These are phyloP conservation scores for Lepidurus packardi DNA, from an alignment of 1,140 invertebrate genomes.

Conservation along the genomic window DNA sequence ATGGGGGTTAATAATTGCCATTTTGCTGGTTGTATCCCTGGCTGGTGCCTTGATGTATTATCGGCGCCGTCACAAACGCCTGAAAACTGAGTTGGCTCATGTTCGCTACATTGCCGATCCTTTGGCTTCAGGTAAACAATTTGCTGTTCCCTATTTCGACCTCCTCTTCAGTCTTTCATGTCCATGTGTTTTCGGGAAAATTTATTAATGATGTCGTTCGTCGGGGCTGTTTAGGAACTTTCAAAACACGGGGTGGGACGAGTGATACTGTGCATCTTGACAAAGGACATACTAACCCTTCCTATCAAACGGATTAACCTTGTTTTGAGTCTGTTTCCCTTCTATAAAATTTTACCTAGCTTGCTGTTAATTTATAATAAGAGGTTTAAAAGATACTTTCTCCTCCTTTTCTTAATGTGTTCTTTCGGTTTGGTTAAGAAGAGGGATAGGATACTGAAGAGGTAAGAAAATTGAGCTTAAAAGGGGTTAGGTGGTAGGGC, in stretches of 20 bases:
- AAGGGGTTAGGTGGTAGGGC: not conserved
- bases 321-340: not conserved
- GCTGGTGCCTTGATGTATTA: constrained; percentile 66
- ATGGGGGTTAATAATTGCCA: constrained; percentile 58
- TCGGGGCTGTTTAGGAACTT: not conserved
- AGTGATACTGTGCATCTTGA: not conserved
- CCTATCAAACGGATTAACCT: not conserved
- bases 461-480: not conserved
- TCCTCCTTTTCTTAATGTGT: no score
- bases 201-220: not conserved
- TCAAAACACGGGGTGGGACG: not conserved
- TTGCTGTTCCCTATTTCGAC: constrained; percentile 3
- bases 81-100: constrained; percentile 78
- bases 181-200: not conserved
- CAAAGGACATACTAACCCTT: constrained; percentile 3
- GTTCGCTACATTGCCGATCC: constrained; percentile 85
- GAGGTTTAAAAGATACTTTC: no score
- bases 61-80: constrained; percentile 63
- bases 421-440: no score
- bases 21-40: constrained; percentile 54
- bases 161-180: not conserved
- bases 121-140: constrained; percentile 53
- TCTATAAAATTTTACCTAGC: not conserved
- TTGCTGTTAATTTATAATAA: not conserved
- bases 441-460: not conserved